phyloP scores from a whole-genome alignment of 1,140 invertebrate species.

The Drosophila ambigua region DNA sequence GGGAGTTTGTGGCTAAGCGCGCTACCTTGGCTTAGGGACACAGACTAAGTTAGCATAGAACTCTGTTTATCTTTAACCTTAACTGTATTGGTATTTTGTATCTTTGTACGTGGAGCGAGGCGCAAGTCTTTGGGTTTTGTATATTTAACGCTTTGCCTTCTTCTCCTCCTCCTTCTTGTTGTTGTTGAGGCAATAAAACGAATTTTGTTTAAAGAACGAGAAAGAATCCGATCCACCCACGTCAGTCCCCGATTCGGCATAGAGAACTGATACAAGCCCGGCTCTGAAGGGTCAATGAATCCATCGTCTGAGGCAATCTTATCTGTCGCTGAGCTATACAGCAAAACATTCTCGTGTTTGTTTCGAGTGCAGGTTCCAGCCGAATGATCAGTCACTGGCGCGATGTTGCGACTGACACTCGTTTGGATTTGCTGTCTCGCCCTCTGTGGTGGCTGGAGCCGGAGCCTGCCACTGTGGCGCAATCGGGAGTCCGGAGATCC shows the following conservation, averaged over 20 bases:
- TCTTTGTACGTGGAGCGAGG: conserved; percentile 17
- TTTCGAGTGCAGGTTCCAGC: conserved; percentile 5
- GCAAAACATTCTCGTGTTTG: neutral
- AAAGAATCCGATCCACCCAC: conserved; percentile 2
- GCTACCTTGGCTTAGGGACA: conserved; percentile 74
- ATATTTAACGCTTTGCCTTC: conserved; percentile 28
- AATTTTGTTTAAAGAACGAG: conserved; percentile 40
- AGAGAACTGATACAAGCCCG: neutral
- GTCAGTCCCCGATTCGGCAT: too few species aligned
- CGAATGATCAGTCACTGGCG: conserved; percentile 10
- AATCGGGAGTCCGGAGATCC: neutral
- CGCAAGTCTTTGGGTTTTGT: conserved; percentile 35
- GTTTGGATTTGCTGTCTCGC: conserved; percentile 22
- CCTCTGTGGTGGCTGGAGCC: conserved; percentile 2
- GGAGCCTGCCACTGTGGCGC: conserved; percentile 21
- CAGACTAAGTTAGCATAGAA: conserved; percentile 54
- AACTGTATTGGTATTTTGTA: conserved; percentile 5
- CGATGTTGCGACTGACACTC: conserved; percentile 34
- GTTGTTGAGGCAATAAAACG: conserved; percentile 57
- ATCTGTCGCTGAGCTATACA: conserved; percentile 4
- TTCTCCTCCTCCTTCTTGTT: conserved; percentile 12
- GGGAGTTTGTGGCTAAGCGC: conserved; percentile 77
- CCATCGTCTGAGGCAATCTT: conserved; percentile 1
- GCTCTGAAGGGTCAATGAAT: neutral
- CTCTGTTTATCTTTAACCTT: conserved; percentile 21